Base-by-base conservation (phyloP, 1,140 invertebrate species). In the Archegozetes longisetosus region DNA sequence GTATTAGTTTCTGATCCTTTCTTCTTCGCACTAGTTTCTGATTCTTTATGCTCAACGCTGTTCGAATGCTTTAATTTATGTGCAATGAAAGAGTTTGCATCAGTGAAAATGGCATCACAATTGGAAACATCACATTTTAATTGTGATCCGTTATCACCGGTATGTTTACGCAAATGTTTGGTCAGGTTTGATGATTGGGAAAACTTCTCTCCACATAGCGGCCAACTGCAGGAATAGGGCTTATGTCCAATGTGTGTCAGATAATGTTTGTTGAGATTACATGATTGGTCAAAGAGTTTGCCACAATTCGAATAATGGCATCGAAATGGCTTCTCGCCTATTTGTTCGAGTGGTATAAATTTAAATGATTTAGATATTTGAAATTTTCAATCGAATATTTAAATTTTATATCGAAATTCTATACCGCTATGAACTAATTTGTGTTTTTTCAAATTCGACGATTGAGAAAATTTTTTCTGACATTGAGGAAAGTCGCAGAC, bases 391-490 rank as follows among this genome's bases (percentile, higher is more conserved):
- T n/a, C n/a, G n/a, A n/a, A n/a, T n/a, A n/a, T n/a, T n/a, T n/a
- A n/a, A n/a, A n/a, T n/a, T n/a, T n/a, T n/a, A n/a, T n/a, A n/a
- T n/a, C n/a, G n/a, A n/a, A n/a, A n/a, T n/a, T n/a, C n/a, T n/a
- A 60, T 58, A 71, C 70, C 70, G 61, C 67, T 66, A 63, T 71
- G 70, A 25, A 64, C 66, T 17, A 68, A 54, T 49, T 57, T 65
- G 52, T 71, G 70, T 62, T 71, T 71, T 24, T 65, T 64, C 12
- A 71, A 63, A 67, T 68, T 70, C 27, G 68, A 69, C 53, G 64
- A 66, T 64, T 71, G 69, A 12, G 70, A 66, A 66, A 71, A 71
- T 23, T 61, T 61, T 61, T 65, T 62, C 9, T 50, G 60, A 64
- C 70, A 71, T 13, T 62, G 63, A 24, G 61, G 59, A 54, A 64